These are phyloP conservation scores for Colletes collaris DNA, from an alignment of 2,888 invertebrate species.

Conservation along the genomic window DNA sequence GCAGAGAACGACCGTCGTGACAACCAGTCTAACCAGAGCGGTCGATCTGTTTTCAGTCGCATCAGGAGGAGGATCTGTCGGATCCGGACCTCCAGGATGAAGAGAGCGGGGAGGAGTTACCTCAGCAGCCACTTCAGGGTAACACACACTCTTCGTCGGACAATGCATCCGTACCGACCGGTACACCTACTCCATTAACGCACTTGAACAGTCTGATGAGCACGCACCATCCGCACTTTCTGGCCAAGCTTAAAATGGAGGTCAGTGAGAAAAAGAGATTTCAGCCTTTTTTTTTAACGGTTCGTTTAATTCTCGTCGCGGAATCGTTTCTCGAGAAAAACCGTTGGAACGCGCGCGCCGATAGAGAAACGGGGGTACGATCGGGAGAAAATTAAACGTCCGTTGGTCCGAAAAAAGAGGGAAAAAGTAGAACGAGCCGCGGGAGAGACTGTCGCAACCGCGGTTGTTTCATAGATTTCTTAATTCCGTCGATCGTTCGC, in stretches of 20 bases:
- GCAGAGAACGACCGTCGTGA: neutral
- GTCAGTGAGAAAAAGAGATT: constrained; percentile 65
- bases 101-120: constrained; percentile 83
- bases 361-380: neutral
- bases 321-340: constrained; percentile 12
- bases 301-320: neutral
- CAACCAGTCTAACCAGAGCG: constrained; percentile 14
- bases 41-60: constrained; percentile 83
- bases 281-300: no score
- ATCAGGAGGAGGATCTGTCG: constrained; percentile 85
- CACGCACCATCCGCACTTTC: constrained; percentile 85
- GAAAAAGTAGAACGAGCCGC: constrained; percentile 34
- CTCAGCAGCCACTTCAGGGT: constrained; percentile 78
- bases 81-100: constrained; percentile 85
- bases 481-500: no score
- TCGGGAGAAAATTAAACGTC: constrained; percentile 28
- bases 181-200: constrained; percentile 81
- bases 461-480: neutral
- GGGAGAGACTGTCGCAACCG: constrained; percentile 27
- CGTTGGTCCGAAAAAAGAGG: constrained; percentile 21
- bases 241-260: constrained; percentile 81
- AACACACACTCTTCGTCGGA: constrained; percentile 77
- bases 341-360: neutral
- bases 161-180: constrained; percentile 64
- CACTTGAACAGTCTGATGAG: constrained; percentile 85